These are phyloP conservation scores for Tinea trinotella DNA, from an alignment of 2,888 invertebrate species.

Conservation along the genomic window DNA sequence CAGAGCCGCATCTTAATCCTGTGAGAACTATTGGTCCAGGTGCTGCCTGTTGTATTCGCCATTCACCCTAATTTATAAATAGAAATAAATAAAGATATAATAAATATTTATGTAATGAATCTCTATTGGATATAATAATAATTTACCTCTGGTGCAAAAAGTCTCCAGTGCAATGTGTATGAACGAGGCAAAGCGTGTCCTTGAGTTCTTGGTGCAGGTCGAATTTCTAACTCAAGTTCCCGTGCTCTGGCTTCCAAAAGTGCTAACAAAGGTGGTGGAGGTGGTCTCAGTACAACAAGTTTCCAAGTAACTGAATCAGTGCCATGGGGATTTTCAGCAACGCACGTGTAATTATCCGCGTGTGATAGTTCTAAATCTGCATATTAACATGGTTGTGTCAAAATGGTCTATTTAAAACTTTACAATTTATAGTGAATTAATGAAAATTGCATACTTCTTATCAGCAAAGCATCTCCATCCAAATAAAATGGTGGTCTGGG, in stretches of 20 bases:
- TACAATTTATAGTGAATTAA: neutral
- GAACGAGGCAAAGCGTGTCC: slow-evolving; percentile 67
- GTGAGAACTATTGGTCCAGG: slow-evolving; percentile 73
- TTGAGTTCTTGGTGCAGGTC: slow-evolving; percentile 46
- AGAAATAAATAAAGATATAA: neutral
- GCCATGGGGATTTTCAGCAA: slow-evolving; percentile 86
- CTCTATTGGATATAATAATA: neutral
- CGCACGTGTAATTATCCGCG: slow-evolving; percentile 85
- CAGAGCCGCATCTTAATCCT: slow-evolving; percentile 86
- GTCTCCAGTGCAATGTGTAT: slow-evolving; percentile 79
- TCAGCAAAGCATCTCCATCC: slow-evolving; percentile 77
- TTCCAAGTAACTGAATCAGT: slow-evolving; percentile 87
- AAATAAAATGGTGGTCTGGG: slow-evolving; percentile 75
- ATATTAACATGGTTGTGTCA: neutral
- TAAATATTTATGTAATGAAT: neutral
- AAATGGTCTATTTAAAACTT: neutral
- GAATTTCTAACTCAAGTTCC: slow-evolving; percentile 54
- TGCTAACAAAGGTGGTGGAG: slow-evolving; percentile 77
- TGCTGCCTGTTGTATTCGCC: slow-evolving; percentile 67
- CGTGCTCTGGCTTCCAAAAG: slow-evolving; percentile 60
- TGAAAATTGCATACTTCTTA: slow-evolving; percentile 70
- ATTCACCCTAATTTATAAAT: slow-evolving; percentile 69
- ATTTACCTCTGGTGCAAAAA: slow-evolving; percentile 79
- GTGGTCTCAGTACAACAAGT: slow-evolving; percentile 82
- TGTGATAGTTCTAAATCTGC: slow-evolving; percentile 78